Conservation (phyloP, 2,888 invertebrate species). For the Ramazzottius varieornatus region DNA sequence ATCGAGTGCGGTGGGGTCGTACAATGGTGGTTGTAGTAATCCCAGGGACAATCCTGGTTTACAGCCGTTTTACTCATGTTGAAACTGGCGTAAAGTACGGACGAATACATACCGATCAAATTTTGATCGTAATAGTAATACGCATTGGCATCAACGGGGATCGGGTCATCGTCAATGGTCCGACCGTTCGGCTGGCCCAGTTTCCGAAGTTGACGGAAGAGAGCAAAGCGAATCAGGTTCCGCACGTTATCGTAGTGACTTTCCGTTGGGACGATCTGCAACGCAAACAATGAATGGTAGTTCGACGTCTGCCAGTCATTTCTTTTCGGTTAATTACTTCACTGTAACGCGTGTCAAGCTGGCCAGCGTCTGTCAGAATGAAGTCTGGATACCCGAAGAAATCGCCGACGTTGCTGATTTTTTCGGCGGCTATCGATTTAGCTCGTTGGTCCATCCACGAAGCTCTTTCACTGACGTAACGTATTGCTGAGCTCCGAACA, state of each 20-base stretch:
- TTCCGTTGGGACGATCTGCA: not conserved
- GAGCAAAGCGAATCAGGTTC: not conserved
- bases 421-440: not conserved
- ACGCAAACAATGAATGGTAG: too few relatives aligned
- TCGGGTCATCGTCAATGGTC: not conserved
- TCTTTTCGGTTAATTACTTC: too few relatives aligned
- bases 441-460: not conserved
- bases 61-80: not conserved
- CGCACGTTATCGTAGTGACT: not conserved
- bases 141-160: not conserved
- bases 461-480: not conserved
- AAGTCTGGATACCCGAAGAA: not conserved
- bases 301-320: too few relatives aligned
- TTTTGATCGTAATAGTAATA: not conserved
- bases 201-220: not conserved
- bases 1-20: not conserved
- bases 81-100: not conserved
- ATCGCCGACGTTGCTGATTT: not conserved
- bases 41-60: not conserved
- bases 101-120: not conserved
- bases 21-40: not conserved
- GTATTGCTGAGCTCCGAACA: not conserved
- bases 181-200: not conserved
- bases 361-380: not conserved
- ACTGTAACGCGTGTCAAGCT: not conserved